Evolutionary conservation across 1,140 invertebrate genomes (phyloP).

Genomic region (Cydia fagiglandana): DNA sequence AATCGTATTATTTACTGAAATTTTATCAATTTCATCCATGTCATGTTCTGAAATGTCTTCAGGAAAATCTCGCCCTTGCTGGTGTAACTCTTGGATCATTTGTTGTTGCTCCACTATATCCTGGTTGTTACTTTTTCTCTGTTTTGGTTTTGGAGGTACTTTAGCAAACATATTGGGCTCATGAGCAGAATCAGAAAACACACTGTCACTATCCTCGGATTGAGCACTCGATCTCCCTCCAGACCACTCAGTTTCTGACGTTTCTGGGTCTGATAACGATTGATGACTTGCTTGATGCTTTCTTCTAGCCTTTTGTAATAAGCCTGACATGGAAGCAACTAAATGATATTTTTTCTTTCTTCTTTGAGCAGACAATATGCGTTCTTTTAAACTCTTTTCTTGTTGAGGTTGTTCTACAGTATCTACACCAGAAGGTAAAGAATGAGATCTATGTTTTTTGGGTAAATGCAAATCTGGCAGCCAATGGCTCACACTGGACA

Average conservation of each 20-base stretch:
- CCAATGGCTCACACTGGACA: slow-evolving; percentile 89
- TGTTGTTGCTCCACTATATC: slow-evolving; percentile 77
- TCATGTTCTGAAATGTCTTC: slow-evolving; percentile 57
- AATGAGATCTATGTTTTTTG: slow-evolving; percentile 89
- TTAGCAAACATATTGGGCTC: slow-evolving; percentile 83
- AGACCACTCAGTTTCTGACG: slow-evolving; percentile 88
- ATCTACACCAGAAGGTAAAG: slow-evolving; percentile 86
- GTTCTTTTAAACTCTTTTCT: slow-evolving; percentile 75
- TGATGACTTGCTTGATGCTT: slow-evolving; percentile 81
- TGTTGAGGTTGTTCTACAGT: slow-evolving; percentile 74
- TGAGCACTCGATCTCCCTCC: slow-evolving; percentile 83
- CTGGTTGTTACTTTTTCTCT: slow-evolving; percentile 76
- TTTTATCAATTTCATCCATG: slow-evolving; percentile 66
- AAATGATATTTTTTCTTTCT: slow-evolving; percentile 89
- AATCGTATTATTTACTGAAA: slow-evolving; percentile 46
- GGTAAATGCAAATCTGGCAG: slow-evolving; percentile 89
- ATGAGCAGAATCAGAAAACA: slow-evolving; percentile 83
- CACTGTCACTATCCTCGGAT: slow-evolving; percentile 86
- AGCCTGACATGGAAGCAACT: slow-evolving; percentile 88
- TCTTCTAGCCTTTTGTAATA: slow-evolving; percentile 88
- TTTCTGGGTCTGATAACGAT: slow-evolving; percentile 87
- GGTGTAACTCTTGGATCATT: slow-evolving; percentile 74
- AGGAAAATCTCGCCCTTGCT: slow-evolving; percentile 68
- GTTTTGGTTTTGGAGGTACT: slow-evolving; percentile 79
- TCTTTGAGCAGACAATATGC: slow-evolving; percentile 72